Percentiles rank a stretch among this genome's conserved stretches.
These are phyloP conservation scores for Orussus abietinus DNA, from an alignment of 1,140 invertebrate genomes.

Conservation along the genomic window DNA sequence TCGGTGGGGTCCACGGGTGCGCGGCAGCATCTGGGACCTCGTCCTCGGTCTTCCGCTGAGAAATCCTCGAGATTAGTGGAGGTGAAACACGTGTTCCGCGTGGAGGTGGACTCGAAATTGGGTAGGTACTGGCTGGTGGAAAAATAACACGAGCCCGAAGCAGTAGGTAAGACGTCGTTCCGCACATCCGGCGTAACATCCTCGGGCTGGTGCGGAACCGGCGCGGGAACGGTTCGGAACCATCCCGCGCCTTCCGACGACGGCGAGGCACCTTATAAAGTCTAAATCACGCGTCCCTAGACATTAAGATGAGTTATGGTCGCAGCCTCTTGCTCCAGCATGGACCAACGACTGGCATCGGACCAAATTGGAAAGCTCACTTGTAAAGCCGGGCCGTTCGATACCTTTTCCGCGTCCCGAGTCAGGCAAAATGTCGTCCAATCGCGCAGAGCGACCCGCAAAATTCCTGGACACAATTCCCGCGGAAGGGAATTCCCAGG, in stretches of 20 bases:
- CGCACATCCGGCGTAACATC: conserved; percentile 42
- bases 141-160: conserved; percentile 44
- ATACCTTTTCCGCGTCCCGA: too few species aligned
- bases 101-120: conserved; percentile 10
- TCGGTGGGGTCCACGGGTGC: conserved; percentile 29
- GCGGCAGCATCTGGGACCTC: conserved; percentile 47
- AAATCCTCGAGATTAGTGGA: conserved; percentile 43
- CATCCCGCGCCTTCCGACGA: conserved; percentile 18
- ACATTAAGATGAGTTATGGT: conserved; percentile 45
- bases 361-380: conserved; percentile 48
- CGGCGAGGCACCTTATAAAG: conserved; percentile 38
- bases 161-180: conserved; percentile 54
- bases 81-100: conserved; percentile 50
- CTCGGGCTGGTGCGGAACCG: conserved; percentile 33
- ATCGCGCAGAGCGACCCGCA: conserved; percentile 23
- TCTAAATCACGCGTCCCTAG: conserved; percentile 39
- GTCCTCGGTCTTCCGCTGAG: conserved; percentile 28
- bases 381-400: too few species aligned
- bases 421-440: conserved; percentile 29
- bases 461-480: not conserved
- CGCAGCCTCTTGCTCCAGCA: conserved; percentile 23
- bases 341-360: conserved; percentile 36
- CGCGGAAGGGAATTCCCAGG: not conserved
- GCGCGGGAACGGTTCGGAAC: conserved; percentile 20
- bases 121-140: conserved; percentile 30